These are phyloP conservation scores for Saccostrea glomerata DNA, from an alignment of 1,140 invertebrate species.

Conservation along the genomic window DNA sequence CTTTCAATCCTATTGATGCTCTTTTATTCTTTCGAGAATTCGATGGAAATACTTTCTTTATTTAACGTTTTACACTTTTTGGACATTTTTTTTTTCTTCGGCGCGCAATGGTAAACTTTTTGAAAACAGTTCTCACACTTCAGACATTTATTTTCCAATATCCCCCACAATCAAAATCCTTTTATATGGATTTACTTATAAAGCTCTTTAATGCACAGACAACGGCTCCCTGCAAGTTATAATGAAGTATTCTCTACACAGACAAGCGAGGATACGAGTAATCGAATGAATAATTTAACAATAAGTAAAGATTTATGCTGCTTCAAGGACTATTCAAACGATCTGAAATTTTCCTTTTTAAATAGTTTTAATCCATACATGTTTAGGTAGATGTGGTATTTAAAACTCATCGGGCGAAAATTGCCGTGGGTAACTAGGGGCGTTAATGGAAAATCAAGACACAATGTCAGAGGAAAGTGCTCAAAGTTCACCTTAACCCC, in stretches of 20 bases:
- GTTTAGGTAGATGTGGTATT: neutral
- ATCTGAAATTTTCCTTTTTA: neutral
- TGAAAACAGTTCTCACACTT: too few relatives aligned
- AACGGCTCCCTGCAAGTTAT: neutral
- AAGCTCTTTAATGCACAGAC: neutral
- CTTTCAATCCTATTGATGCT: too few relatives aligned
- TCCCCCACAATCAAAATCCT: neutral
- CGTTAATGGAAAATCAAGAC: neutral
- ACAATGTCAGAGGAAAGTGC: too few relatives aligned
- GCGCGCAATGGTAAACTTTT: too few relatives aligned
- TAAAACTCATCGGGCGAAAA: neutral
- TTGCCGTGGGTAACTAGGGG: neutral
- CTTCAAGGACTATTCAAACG: neutral
- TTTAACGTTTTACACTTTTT: too few relatives aligned
- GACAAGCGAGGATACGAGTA: neutral
- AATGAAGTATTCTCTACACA: neutral
- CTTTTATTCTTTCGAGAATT: too few relatives aligned
- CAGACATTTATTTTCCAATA: neutral
- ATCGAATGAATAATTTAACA: neutral
- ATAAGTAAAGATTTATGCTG: neutral
- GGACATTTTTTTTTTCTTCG: too few relatives aligned
- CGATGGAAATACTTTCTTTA: too few relatives aligned
- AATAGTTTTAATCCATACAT: constrained; percentile 7
- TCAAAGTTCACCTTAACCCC: too few relatives aligned
- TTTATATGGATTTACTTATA: neutral